Evolutionary conservation across 2,888 invertebrate species (phyloP).

Genomic region (Amphipoea lucens): DNA sequence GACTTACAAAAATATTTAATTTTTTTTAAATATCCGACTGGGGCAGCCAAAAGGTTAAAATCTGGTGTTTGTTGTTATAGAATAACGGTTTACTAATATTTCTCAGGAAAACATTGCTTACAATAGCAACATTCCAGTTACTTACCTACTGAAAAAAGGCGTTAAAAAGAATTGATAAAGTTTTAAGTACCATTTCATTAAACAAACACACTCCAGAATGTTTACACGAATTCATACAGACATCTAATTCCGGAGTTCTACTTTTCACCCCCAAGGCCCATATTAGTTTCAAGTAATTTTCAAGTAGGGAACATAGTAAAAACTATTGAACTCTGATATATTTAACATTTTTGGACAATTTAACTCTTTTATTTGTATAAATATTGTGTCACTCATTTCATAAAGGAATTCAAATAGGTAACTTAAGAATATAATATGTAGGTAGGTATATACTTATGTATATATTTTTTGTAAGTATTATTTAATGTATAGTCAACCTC

Average conservation of each 20-base stretch:
- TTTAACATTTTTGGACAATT: neutral
- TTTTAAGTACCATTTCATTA: too few species aligned
- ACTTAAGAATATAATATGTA: neutral
- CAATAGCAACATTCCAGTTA: too few species aligned
- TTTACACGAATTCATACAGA: neutral
- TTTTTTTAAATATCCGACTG: too few species aligned
- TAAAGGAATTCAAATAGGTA: neutral
- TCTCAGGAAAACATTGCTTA: too few species aligned
- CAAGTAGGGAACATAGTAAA: neutral
- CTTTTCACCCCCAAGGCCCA: neutral
- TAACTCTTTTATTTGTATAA: neutral
- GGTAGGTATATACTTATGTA: too few species aligned
- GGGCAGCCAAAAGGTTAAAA: too few species aligned
- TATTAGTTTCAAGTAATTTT: neutral
- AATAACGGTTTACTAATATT: too few species aligned
- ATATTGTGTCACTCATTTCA: slow-evolving; percentile 6
- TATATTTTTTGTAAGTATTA: neutral
- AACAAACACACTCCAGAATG: neutral
- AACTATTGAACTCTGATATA: neutral
- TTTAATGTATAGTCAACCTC: neutral
- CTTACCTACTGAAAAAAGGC: too few species aligned
- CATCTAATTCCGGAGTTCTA: neutral
- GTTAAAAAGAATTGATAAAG: too few species aligned
- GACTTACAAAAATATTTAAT: too few species aligned
- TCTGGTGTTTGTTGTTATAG: too few species aligned